Evolutionary conservation across 2,888 invertebrate species (phyloP).

Genomic region (Neoitamus cyanurus): DNA sequence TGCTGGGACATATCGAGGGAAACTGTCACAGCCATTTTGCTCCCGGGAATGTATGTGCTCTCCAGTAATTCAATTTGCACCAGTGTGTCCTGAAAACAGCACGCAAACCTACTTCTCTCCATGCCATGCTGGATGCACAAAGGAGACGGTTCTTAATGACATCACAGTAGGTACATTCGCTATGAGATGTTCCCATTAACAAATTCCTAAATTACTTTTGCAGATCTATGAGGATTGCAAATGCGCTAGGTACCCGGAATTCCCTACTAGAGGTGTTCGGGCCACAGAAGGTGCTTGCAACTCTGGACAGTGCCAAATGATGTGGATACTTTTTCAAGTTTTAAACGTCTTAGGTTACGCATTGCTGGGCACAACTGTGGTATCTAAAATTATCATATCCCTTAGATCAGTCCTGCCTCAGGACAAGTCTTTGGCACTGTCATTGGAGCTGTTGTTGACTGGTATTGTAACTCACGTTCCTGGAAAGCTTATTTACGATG

Average conservation of each 20-base stretch:
- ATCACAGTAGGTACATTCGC: slow-evolving; percentile 58
- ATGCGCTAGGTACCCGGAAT: slow-evolving; percentile 64
- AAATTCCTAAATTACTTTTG: slow-evolving; percentile 51
- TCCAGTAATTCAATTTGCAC: slow-evolving; percentile 68
- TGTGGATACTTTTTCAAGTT: slow-evolving; percentile 68
- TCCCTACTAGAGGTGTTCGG: slow-evolving; percentile 51
- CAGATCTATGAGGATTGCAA: slow-evolving; percentile 69
- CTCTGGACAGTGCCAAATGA: slow-evolving; percentile 66
- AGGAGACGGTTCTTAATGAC: slow-evolving; percentile 65
- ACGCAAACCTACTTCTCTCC: slow-evolving; percentile 75
- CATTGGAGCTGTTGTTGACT: slow-evolving; percentile 69
- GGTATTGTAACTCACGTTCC: slow-evolving; percentile 72
- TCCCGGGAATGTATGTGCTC: slow-evolving; percentile 70
- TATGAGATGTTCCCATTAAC: not conserved
- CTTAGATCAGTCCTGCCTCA: slow-evolving; percentile 70
- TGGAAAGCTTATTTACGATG: slow-evolving; percentile 73
- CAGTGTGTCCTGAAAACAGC: slow-evolving; percentile 72
- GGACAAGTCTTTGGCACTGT: slow-evolving; percentile 73
- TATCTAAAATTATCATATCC: slow-evolving; percentile 69
- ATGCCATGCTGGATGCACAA: slow-evolving; percentile 78
- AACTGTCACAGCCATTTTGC: slow-evolving; percentile 68
- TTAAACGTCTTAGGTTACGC: slow-evolving; percentile 65
- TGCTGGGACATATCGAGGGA: slow-evolving; percentile 66
- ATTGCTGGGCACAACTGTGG: slow-evolving; percentile 60
- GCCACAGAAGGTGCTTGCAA: slow-evolving; percentile 71